Conservation (phyloP, 2,113 vertebrate species). For the Melanerpes aurifrons region DNA sequence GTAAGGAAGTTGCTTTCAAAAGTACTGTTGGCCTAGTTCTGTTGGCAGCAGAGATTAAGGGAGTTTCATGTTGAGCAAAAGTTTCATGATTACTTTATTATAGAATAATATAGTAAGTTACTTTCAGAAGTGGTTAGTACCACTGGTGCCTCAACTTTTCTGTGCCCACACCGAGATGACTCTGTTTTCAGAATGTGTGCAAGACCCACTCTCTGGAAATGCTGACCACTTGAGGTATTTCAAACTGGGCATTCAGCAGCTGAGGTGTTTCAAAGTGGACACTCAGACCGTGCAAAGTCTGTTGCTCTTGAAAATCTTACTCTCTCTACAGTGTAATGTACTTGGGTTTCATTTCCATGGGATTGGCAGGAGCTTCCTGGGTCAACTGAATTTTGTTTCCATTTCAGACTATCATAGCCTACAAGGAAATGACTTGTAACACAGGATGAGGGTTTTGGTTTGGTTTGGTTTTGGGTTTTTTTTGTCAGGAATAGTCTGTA, state of each 20-base stretch:
- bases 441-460: neutral
- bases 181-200: neutral
- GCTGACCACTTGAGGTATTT: neutral
- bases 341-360: neutral
- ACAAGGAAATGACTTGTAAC: neutral
- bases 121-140: conserved; percentile 15
- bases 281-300: neutral
- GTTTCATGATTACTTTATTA: conserved; percentile 24
- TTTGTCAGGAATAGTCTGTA: neutral
- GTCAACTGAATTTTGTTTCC: neutral
- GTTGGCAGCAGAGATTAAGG: neutral
- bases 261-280: neutral
- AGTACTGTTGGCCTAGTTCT: conserved; percentile 8
- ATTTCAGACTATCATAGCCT: neutral
- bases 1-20: conserved; percentile 17
- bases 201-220: neutral
- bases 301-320: neutral
- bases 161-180: neutral
- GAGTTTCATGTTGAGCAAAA: conserved; percentile 43
- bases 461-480: neutral
- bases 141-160: neutral
- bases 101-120: neutral
- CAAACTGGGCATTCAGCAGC: neutral
- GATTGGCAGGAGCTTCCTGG: neutral
- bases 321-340: neutral